Conservation (phyloP, 2,888 invertebrate genomes). For the Philonicus albiceps region DNA sequence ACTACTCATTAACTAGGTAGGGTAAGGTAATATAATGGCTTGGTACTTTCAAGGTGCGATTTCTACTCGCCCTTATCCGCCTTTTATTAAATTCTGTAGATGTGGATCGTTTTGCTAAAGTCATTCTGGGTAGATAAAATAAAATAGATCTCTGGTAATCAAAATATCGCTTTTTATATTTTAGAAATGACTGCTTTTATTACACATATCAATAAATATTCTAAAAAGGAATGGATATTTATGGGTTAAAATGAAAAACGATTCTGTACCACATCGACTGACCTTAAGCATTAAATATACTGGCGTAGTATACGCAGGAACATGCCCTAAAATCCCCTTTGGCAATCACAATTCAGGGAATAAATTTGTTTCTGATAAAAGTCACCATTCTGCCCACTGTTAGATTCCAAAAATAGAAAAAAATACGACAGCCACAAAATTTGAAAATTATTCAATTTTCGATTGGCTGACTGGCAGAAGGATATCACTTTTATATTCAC, state of each 20-base stretch:
- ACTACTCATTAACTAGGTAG: too few species aligned
- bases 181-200: too few species aligned
- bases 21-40: too few species aligned
- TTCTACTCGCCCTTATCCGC: too few species aligned
- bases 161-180: too few species aligned
- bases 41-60: too few species aligned
- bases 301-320: background rate
- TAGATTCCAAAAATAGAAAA: background rate
- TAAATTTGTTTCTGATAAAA: background rate
- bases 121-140: too few species aligned
- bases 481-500: background rate
- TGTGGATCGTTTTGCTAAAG: too few species aligned
- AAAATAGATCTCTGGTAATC: too few species aligned
- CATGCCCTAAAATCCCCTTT: background rate
- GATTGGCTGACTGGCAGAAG: background rate
- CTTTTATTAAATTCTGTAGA: too few species aligned
- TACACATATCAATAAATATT: too few species aligned
- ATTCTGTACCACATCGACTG: background rate
- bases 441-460: background rate
- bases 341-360: background rate
- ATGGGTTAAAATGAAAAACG: background rate
- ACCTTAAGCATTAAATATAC: background rate
- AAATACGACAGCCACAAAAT: background rate
- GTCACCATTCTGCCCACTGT: background rate
- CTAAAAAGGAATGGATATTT: background rate